Evolutionary conservation across 2,888 invertebrate genomes (phyloP), one percentile per base, ranked within the genome.

Genomic region (Lordiphosa fenestrarum): DNA sequence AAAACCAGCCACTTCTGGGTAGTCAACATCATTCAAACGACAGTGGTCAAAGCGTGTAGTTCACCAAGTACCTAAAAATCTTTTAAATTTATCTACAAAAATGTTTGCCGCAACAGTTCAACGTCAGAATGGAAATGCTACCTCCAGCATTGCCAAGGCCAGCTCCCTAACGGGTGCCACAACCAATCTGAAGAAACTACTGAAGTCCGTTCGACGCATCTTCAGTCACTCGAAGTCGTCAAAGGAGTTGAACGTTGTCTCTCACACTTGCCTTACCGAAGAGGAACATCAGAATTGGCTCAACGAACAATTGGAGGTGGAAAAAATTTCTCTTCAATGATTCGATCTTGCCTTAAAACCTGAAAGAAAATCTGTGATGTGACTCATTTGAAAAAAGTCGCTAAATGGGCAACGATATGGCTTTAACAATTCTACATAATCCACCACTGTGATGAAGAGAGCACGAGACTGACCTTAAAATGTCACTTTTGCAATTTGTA

Each of bases 261-360:
- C 6, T 15, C 19, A 62, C 35, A 53, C 63, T 15, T 69, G 66
- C 47, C 30, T 41, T n/a, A 60, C 71, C n/a, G 77, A 67, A 36
- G 84, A 84, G 53, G 84, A 84, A 40, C 66, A 73, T 48, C 74
- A 84, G 39, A 84, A 84, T 49, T 80, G 71, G 73, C 66, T 77
- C 25, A 84, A 84, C 53, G 85, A 84, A 50, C 60, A 82, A 59
- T 33, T 72, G 3, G 80, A 73, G 37, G 15, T 57, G 13, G 57
- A 57, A 38, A 38, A 40, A 6, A 41, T 39, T 38, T 25, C 21
- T 21, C 55, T 56, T 6, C 61, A 37, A 48, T 47, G 25, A 50
- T 23, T 51, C 39, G 33, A 15, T 7, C 25, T 7, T 33, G 42
- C 7, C 13, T 3, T 9, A 15, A 40, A 12, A n/a, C 15, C 44